A percentile compares a stretch with the other conserved stretches of the same genome.
Evolutionary conservation across 2,113 vertebrate species (phyloP).

Genomic region (Cochlearius cochlearius): DNA sequence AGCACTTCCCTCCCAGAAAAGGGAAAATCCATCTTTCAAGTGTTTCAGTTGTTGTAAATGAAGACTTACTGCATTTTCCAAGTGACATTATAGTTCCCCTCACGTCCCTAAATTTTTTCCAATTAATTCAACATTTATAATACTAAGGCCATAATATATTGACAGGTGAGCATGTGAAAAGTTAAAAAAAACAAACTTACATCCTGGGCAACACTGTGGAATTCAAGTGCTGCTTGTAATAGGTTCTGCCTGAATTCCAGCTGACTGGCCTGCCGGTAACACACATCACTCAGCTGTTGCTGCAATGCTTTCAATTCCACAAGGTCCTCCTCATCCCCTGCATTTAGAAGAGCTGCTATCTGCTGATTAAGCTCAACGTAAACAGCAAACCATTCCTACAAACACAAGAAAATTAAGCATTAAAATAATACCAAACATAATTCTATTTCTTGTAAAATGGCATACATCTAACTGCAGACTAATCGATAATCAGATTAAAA

Average conservation of each 20-base stretch:
- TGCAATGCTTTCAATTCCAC: conserved; percentile 91
- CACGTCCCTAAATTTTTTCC: neutral
- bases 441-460: neutral
- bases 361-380: conserved; percentile 99
- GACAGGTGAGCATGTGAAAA: neutral
- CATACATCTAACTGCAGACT: neutral
- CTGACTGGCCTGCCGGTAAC: conserved; percentile 96
- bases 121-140: neutral
- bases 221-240: conserved; percentile 91
- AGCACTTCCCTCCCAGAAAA: neutral
- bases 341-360: conserved; percentile 90
- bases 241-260: conserved; percentile 94
- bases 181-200: conserved; percentile 71
- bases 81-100: neutral
- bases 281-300: conserved; percentile 97
- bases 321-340: conserved; percentile 93
- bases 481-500: neutral
- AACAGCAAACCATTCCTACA: conserved; percentile 97
- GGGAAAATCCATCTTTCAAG: neutral
- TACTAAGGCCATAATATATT: neutral
- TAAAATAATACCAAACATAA: neutral
- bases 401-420: neutral
- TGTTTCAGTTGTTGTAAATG: neutral
- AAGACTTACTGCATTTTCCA: neutral
- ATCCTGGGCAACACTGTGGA: conserved; percentile 94